phyloP scores from a whole-genome alignment of 2,797 vertebrate species.

The Danio tinwini region DNA sequence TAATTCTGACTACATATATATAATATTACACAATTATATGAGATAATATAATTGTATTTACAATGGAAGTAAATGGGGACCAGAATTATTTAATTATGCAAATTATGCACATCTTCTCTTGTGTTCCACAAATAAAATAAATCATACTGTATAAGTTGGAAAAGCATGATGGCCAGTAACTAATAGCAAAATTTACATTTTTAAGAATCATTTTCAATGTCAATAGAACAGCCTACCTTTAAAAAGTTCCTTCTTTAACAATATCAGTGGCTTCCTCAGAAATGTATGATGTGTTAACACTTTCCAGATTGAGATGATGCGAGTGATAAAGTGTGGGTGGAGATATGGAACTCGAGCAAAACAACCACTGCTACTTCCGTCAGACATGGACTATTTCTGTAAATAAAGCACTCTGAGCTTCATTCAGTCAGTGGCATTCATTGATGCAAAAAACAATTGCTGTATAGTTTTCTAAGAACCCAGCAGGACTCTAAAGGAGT shows the following conservation, averaged over 20 bases:
- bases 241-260: neutral
- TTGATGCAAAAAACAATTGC: constrained; percentile 38
- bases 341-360: neutral
- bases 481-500: constrained; percentile 30
- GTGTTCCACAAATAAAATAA: too few species aligned
- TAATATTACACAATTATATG: too few species aligned
- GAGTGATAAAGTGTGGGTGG: constrained; percentile 26
- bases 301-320: constrained; percentile 1
- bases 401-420: constrained; percentile 25
- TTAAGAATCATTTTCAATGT: neutral
- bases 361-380: neutral
- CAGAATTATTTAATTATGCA: neutral
- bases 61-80: neutral
- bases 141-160: too few species aligned
- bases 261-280: neutral
- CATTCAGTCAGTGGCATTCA: constrained; percentile 33
- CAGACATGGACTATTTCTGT: constrained; percentile 36
- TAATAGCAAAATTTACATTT: neutral
- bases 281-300: neutral
- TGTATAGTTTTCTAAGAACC: constrained; percentile 32
- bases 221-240: neutral
- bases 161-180: too few species aligned
- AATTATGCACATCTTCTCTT: neutral
- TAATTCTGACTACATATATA: too few species aligned
- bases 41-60: too few species aligned